Conservation (phyloP, 2,113 vertebrate genomes). For the Sisor rabdophorus region DNA sequence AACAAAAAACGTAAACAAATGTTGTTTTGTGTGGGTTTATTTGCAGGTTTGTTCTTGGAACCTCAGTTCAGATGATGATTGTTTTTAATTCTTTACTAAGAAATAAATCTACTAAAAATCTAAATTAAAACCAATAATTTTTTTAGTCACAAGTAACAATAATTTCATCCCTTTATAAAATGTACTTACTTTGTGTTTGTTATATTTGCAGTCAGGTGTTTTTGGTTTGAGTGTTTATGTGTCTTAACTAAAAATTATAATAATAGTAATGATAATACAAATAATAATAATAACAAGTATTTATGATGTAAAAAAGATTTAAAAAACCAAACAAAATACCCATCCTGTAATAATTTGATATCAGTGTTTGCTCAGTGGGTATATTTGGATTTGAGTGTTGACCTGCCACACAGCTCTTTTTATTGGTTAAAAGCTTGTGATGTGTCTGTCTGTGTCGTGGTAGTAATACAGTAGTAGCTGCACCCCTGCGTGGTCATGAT, state of each 20-base stretch:
- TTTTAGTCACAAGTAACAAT: neutral
- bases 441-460: slow-evolving; percentile 57
- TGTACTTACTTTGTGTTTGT: neutral
- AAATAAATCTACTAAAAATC: neutral
- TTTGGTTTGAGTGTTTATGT: neutral
- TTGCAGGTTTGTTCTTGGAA: neutral
- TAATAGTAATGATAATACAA: too few relatives aligned
- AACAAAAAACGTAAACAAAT: neutral
- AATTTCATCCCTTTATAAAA: neutral
- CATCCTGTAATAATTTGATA: slow-evolving; percentile 77
- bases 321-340: slow-evolving; percentile 51
- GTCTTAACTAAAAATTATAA: neutral
- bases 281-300: too few relatives aligned
- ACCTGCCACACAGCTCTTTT: slow-evolving; percentile 76
- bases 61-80: slow-evolving; percentile 1
- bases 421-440: slow-evolving; percentile 71
- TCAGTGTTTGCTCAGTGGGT: slow-evolving; percentile 76
- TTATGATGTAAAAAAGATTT: slow-evolving; percentile 32
- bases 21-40: slow-evolving; percentile 3
- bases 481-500: slow-evolving; percentile 53
- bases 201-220: neutral
- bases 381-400: slow-evolving; percentile 75
- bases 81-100: neutral
- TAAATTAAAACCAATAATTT: neutral
- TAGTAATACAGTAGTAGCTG: slow-evolving; percentile 45